phyloP scores from a whole-genome alignment of 2,797 vertebrate genomes.

The Ateles fusciceps region DNA sequence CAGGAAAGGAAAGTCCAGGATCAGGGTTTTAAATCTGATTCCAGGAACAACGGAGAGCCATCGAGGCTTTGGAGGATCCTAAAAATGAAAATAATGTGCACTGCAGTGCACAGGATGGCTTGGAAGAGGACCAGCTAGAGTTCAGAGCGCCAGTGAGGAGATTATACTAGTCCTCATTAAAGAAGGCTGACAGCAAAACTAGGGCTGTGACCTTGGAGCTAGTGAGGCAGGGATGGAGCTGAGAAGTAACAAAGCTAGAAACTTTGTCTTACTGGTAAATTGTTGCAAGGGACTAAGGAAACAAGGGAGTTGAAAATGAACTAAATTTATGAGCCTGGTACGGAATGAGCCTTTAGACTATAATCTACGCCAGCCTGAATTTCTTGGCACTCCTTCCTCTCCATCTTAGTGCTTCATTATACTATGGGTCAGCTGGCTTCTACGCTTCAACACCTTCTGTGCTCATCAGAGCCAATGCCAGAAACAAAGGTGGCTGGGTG shows the following conservation, averaged over 20 bases:
- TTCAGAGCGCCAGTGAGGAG: background rate
- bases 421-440: background rate
- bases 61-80: background rate
- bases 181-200: background rate
- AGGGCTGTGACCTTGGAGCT: background rate
- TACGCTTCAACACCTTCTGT: background rate
- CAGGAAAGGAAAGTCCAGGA: background rate
- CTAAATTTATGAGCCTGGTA: background rate
- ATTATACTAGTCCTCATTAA: background rate
- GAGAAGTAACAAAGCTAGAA: background rate
- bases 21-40: background rate
- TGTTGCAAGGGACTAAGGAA: background rate
- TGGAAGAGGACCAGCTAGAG: background rate
- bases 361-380: background rate
- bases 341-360: background rate
- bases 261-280: background rate
- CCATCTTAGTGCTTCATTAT: background rate
- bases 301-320: background rate
- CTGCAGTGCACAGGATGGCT: background rate
- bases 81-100: background rate
- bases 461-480: background rate
- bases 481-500: background rate
- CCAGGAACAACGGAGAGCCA: background rate
- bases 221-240: background rate
- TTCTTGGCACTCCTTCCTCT: constrained; percentile 26